These are phyloP conservation scores for Cygnus buccinator DNA, from an alignment of 2,113 vertebrate genomes.

Conservation along the genomic window DNA sequence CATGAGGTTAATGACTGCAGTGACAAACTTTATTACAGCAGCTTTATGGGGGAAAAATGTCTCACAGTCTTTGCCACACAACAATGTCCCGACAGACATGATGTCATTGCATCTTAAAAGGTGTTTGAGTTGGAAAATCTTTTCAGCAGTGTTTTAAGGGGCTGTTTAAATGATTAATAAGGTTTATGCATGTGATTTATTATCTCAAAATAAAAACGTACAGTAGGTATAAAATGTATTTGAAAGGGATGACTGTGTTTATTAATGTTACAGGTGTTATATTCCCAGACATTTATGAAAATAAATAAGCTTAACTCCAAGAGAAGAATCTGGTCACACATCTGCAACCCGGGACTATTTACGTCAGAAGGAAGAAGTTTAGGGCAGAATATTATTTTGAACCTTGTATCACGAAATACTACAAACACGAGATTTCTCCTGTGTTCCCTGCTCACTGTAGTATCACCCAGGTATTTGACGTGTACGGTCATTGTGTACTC, in stretches of 20 bases:
- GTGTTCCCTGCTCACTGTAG: background rate
- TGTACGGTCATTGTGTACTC: background rate
- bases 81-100: conserved; percentile 73
- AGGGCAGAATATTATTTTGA: background rate
- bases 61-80: conserved; percentile 41
- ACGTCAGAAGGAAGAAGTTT: background rate
- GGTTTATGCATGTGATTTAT: conserved; percentile 51
- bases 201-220: conserved; percentile 47
- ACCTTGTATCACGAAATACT: background rate
- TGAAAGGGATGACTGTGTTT: conserved; percentile 44
- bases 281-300: conserved; percentile 45
- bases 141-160: conserved; percentile 56
- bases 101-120: conserved; percentile 71
- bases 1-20: background rate
- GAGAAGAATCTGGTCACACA: conserved; percentile 27
- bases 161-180: conserved; percentile 69
- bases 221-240: conserved; percentile 18
- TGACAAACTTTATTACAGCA: conserved; percentile 38
- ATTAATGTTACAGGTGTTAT: conserved; percentile 8
- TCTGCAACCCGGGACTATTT: background rate
- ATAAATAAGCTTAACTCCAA: conserved; percentile 11
- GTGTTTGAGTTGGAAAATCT: conserved; percentile 72
- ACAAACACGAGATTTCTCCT: background rate
- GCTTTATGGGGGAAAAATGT: conserved; percentile 38
- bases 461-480: background rate